A percentile compares a stretch with the other conserved stretches of the same genome.
These are phyloP conservation scores for Liasis olivaceus DNA, from an alignment of 2,797 vertebrate genomes.

Conservation along the genomic window DNA sequence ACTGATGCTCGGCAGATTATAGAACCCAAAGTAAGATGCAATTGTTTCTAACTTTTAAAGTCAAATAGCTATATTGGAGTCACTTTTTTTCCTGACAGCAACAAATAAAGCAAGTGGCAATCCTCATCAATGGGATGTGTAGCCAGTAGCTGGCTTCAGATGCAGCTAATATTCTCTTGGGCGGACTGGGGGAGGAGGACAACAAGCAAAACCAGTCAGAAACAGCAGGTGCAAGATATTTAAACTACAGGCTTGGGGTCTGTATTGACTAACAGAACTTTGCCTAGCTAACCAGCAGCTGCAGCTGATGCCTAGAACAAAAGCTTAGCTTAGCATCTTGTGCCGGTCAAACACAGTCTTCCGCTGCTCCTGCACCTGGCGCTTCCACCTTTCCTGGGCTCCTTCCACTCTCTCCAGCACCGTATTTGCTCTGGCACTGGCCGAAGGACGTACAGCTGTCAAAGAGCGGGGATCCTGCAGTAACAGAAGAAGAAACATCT, in stretches of 20 bases:
- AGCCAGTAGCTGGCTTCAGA: slow-evolving; percentile 8
- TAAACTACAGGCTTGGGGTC: not conserved
- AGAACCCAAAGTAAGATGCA: not conserved
- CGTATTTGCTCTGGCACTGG: slow-evolving; percentile 82
- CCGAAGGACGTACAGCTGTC: slow-evolving; percentile 59
- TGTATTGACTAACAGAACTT: not conserved
- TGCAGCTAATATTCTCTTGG: slow-evolving; percentile 19
- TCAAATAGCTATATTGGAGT: not conserved
- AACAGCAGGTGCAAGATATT: slow-evolving; percentile 17
- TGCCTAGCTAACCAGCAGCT: not conserved
- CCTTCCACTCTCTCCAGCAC: slow-evolving; percentile 93
- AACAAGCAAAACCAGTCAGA: not conserved
- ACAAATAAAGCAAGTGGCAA: fast-evolving
- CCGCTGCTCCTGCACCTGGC: slow-evolving; percentile 95
- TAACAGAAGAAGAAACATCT: not conserved
- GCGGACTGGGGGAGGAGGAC: fast-evolving
- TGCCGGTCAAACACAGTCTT: slow-evolving; percentile 95
- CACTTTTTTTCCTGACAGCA: not conserved
- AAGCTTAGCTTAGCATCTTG: slow-evolving; percentile 91
- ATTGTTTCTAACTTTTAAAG: fast-evolving
- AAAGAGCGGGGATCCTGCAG: slow-evolving; percentile 80
- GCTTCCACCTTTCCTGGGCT: slow-evolving; percentile 96
- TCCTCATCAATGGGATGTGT: not conserved
- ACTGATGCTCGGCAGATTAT: not conserved
- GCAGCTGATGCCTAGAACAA: not conserved